A percentile compares a stretch with the other conserved stretches of the same genome.
These are phyloP conservation scores for Cryptophagus acutangulus DNA, from an alignment of 2,888 invertebrate genomes.

Conservation along the genomic window DNA sequence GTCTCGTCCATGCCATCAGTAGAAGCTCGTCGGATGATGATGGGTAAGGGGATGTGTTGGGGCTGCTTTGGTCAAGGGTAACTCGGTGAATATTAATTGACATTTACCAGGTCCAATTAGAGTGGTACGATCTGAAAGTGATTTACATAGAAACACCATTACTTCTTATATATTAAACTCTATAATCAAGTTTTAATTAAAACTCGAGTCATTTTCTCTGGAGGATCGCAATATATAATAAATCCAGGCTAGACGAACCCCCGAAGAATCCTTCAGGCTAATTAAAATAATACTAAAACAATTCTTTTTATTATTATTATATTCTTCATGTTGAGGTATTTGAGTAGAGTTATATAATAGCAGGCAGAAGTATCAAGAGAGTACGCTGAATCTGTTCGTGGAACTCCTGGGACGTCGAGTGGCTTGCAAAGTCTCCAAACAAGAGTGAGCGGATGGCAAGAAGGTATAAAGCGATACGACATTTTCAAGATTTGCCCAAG, in stretches of 20 bases:
- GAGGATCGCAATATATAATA: too few species aligned
- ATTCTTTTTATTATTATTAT: too few species aligned
- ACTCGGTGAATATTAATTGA: constrained; percentile 44
- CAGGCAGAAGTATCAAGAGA: constrained; percentile 21
- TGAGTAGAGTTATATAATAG: too few species aligned
- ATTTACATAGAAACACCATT: constrained; percentile 45
- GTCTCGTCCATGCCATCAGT: constrained; percentile 17
- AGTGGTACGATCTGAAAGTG: constrained; percentile 29
- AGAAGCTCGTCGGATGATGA: constrained; percentile 17
- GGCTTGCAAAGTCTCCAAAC: constrained; percentile 28
- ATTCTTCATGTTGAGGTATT: too few species aligned
- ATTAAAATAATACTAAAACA: too few species aligned
- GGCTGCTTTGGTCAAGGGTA: constrained; percentile 24
- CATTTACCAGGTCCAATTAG: constrained; percentile 43
- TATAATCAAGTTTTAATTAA: too few species aligned
- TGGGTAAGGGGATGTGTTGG: constrained; percentile 13
- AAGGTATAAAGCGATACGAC: constrained; percentile 40
- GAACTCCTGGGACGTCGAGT: constrained; percentile 24
- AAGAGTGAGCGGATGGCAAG: constrained; percentile 24
- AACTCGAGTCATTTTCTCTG: too few species aligned
- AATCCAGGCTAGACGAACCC: too few species aligned
- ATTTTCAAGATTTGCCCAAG: constrained; percentile 42
- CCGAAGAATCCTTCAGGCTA: too few species aligned
- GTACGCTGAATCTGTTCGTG: constrained; percentile 21
- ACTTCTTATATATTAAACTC: too few species aligned